Base-by-base conservation (phyloP, 1,140 invertebrate species). In the Rhopalosiphum maidis region DNA sequence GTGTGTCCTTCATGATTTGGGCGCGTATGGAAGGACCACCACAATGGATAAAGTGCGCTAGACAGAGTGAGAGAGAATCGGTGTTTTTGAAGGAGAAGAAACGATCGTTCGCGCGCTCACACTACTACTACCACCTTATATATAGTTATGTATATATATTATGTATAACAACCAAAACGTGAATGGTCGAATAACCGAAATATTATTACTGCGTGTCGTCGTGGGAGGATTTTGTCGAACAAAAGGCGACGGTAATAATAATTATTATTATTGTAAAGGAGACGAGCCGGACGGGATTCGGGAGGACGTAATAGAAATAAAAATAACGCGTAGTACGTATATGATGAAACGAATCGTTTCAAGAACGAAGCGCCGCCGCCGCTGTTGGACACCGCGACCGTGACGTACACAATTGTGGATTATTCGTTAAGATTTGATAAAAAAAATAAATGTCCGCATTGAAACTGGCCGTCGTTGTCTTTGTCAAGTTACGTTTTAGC, bases 1-100 rank as follows among this genome's bases (percentile, higher is more conserved):
- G 18, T 48, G 48, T 89, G 88, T 89, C 35, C 22, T 89, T 89
- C 88, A n/a, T 51, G 48, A 54, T 89, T 89, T 54, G 87, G 87
- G 87, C n/a, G 87, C 87, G 48, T n/a, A 41, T 35, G n/a, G n/a
- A 89, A 54, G 87, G 87, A 89, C 48, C 86, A 15, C 15, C n/a
- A 89, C 51, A 89, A 89, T 89, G 51, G 15, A 55, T n/a, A 22
- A 30, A 15, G 51, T 41, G 88, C 4, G 51, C 8, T 35, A n/a
- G 51, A 25, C 35, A 35, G 35, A 41, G 88, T 25, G 88, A 55
- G 35, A 89, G 35, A 54, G 5, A 85, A 48, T 30, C 11, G 30
- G 35, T 55, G 21, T 37, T 23, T 55, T 55, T 18, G 88, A 55
- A 41, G 35, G 35, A 89, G 51, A 89, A 35, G 23, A 55, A 89